Evolutionary conservation across 2,797 vertebrate genomes (phyloP).

Genomic region (Ceryle rudis): DNA sequence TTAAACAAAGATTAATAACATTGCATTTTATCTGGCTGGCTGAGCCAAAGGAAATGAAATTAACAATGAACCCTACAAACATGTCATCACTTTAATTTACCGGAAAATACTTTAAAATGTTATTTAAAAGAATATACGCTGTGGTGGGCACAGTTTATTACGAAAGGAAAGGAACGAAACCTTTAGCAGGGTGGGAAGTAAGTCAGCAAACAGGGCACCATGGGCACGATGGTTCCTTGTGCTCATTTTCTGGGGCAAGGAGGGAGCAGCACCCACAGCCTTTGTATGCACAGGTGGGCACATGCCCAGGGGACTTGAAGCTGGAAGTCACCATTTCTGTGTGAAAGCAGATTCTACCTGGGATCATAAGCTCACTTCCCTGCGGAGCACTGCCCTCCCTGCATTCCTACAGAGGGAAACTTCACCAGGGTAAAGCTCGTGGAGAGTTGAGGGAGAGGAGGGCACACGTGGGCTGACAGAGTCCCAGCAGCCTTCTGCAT

Average conservation of each 20-base stretch:
- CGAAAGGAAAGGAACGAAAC: neutral
- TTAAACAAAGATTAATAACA: constrained; percentile 76
- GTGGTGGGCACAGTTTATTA: constrained; percentile 41
- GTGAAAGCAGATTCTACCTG: neutral
- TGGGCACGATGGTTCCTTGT: neutral
- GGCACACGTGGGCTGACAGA: rapidly evolving
- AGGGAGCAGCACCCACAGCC: neutral
- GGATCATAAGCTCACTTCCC: neutral
- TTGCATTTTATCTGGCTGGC: constrained; percentile 65
- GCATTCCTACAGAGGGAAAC: neutral
- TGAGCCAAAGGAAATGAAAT: constrained; percentile 78
- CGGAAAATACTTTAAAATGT: constrained; percentile 69
- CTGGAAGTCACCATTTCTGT: neutral
- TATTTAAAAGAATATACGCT: constrained; percentile 57
- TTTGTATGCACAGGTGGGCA: rapidly evolving
- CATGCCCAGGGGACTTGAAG: neutral
- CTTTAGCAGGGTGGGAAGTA: neutral
- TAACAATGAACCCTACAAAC: constrained; percentile 74
- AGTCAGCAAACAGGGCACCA: neutral
- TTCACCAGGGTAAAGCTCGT: rapidly evolving
- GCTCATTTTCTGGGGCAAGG: neutral
- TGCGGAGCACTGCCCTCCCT: neutral
- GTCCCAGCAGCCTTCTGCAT: neutral
- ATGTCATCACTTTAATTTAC: constrained; percentile 74
- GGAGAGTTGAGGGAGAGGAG: neutral